These are phyloP conservation scores for Neolamprologus ventralis DNA, from an alignment of 2,113 vertebrate species.

Conservation along the genomic window DNA sequence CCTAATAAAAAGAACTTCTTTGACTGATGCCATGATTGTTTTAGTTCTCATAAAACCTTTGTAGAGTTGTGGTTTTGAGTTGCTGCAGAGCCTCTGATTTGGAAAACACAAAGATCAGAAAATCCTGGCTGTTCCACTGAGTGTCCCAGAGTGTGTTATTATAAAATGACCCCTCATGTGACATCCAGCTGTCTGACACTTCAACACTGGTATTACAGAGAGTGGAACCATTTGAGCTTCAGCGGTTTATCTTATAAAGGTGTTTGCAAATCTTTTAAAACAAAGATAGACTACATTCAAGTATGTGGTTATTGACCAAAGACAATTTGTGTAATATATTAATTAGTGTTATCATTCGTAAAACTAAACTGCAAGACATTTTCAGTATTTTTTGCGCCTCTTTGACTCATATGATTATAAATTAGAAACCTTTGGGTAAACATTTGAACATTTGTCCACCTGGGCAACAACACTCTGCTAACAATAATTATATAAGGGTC, in stretches of 20 bases:
- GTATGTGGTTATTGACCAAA: neutral
- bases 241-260: neutral
- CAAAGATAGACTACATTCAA: neutral
- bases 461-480: neutral
- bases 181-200: neutral
- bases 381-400: neutral
- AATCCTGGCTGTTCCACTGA: neutral
- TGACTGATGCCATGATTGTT: neutral
- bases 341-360: neutral
- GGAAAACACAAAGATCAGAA: neutral
- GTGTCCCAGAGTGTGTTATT: neutral
- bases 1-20: neutral
- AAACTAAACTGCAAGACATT: neutral
- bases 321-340: neutral
- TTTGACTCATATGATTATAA: neutral
- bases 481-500: neutral
- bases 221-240: neutral
- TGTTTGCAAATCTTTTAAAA: neutral
- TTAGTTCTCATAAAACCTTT: neutral
- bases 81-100: neutral
- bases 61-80: neutral
- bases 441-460: neutral
- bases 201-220: neutral
- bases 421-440: neutral
- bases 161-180: neutral